Conservation (phyloP, 2,888 invertebrate species). For the Chalcosyrphus nemorum region DNA sequence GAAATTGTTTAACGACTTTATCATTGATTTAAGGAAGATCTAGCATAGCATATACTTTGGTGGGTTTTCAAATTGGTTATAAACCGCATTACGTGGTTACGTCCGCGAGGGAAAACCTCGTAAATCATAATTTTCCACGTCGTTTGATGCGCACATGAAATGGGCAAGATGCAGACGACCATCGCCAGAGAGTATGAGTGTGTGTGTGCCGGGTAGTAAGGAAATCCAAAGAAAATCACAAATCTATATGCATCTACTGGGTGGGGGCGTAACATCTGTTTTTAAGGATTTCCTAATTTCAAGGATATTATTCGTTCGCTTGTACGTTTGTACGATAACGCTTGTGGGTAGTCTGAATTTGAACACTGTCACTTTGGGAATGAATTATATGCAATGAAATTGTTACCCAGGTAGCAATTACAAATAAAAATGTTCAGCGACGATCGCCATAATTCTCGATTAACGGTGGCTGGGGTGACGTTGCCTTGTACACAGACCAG, state of each 20-base stretch:
- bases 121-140: constrained; percentile 74
- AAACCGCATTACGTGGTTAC: neutral
- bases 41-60: constrained; percentile 21
- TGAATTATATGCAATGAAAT: constrained; percentile 69
- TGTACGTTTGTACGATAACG: constrained; percentile 40
- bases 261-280: constrained; percentile 67
- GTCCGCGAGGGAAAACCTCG: constrained; percentile 47
- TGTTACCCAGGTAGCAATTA: constrained; percentile 68
- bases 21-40: constrained; percentile 72
- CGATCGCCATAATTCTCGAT: constrained; percentile 68
- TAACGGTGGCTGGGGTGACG: constrained; percentile 48
- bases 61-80: constrained; percentile 55
- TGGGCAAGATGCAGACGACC: constrained; percentile 49
- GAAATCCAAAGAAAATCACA: constrained; percentile 46
- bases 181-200: neutral
- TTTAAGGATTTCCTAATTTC: constrained; percentile 72
- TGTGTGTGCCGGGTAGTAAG: constrained; percentile 5
- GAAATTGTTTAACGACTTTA: constrained; percentile 72
- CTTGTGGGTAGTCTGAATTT: constrained; percentile 57
- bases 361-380: constrained; percentile 64
- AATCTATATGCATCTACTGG: constrained; percentile 51
- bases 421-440: constrained; percentile 50
- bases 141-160: constrained; percentile 73
- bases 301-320: constrained; percentile 68
- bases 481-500: constrained; percentile 13